Evolutionary conservation across 2,888 invertebrate genomes (phyloP).

Genomic region (Mimachlamys varia): DNA sequence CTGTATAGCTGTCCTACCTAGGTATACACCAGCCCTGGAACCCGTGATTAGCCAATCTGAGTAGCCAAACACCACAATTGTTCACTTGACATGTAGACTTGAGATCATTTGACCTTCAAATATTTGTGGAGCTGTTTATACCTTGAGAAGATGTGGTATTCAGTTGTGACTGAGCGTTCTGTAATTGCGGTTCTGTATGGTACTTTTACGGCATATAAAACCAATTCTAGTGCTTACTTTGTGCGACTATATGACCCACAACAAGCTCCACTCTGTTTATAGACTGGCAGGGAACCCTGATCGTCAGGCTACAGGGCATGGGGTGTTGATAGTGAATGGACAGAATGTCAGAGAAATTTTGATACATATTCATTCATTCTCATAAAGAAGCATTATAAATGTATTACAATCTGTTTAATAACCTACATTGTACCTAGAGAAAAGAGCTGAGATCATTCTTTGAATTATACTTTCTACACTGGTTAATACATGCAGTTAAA

Average conservation of each 20-base stretch:
- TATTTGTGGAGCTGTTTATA: neutral
- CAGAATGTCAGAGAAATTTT: neutral
- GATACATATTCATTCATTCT: neutral
- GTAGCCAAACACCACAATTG: conserved; percentile 25
- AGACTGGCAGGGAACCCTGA: neutral
- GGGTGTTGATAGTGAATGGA: neutral
- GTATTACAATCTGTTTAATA: neutral
- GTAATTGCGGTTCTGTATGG: neutral
- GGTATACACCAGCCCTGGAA: neutral
- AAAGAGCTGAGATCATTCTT: neutral
- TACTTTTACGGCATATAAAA: neutral
- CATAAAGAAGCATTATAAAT: neutral
- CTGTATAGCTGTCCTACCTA: neutral
- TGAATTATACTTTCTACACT: neutral
- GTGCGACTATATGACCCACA: neutral
- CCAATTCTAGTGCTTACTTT: conserved; percentile 17
- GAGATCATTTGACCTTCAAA: conserved; percentile 11
- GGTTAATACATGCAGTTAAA: neutral
- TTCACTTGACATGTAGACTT: conserved; percentile 31
- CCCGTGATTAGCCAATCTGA: neutral
- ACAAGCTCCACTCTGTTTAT: too few relatives aligned
- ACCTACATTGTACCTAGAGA: neutral
- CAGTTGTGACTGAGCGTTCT: neutral
- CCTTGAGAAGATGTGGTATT: neutral
- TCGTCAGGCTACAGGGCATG: neutral